phyloP scores from a whole-genome alignment of 2,113 vertebrate genomes.

The Nyctibius bracteatus region DNA sequence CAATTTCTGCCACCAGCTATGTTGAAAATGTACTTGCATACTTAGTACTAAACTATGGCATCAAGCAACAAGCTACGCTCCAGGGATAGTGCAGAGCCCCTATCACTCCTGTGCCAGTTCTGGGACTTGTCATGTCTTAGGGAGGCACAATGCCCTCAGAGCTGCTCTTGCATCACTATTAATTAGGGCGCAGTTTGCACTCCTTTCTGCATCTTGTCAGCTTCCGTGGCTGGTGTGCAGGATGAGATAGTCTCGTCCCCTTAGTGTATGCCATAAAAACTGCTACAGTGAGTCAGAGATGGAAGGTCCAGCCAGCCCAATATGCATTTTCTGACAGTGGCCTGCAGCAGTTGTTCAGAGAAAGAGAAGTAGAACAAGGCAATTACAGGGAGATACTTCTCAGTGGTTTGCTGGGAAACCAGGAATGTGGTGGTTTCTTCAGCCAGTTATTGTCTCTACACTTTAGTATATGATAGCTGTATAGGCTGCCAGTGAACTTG shows the following conservation, averaged over 20 bases:
- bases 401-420: background rate
- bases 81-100: background rate
- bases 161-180: slow-evolving; percentile 33
- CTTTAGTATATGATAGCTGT: background rate
- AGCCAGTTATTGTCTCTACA: background rate
- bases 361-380: slow-evolving; percentile 13
- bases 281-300: background rate
- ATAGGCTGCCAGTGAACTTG: slow-evolving; percentile 5
- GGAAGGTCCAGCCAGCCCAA: background rate
- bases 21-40: slow-evolving; percentile 39
- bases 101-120: slow-evolving; percentile 17
- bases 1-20: slow-evolving; percentile 62
- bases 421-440: background rate
- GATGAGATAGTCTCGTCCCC: background rate
- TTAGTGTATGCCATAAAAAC: background rate
- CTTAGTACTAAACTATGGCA: slow-evolving; percentile 43
- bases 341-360: slow-evolving; percentile 41
- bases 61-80: slow-evolving; percentile 34
- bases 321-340: background rate
- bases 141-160: slow-evolving; percentile 24
- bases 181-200: slow-evolving; percentile 28
- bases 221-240: background rate
- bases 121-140: background rate
- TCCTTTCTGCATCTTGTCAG: slow-evolving; percentile 36
- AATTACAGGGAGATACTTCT: slow-evolving; percentile 9